Conservation (phyloP, 2,113 vertebrate species). For the Macrotus californicus region DNA sequence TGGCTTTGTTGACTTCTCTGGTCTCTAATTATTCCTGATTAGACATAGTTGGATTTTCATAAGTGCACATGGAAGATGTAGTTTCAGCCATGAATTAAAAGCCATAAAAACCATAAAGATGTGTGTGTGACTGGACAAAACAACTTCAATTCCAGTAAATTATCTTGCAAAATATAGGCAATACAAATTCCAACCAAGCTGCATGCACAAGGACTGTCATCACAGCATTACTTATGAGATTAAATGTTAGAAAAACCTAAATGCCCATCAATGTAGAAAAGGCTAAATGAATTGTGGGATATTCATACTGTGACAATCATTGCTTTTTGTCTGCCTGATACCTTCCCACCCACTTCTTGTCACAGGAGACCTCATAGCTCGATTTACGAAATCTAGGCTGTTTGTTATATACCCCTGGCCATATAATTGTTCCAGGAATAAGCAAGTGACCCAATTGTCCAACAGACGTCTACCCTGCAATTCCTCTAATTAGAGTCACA, state of each 20-base stretch:
- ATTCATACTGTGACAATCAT: neutral
- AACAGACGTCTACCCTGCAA: neutral
- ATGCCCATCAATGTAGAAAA: neutral
- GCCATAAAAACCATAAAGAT: neutral
- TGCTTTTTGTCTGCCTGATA: neutral
- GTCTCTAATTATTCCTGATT: neutral
- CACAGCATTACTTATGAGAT: neutral
- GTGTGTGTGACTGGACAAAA: neutral
- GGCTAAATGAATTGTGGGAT: neutral
- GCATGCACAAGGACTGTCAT: neutral
- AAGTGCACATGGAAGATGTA: neutral
- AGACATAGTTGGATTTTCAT: neutral
- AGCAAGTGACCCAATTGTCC: neutral
- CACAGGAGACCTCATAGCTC: neutral
- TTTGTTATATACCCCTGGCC: neutral
- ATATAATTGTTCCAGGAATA: neutral
- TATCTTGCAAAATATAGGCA: neutral
- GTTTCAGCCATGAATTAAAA: neutral
- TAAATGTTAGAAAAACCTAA: neutral
- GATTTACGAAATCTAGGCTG: neutral
- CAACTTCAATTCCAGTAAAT: neutral
- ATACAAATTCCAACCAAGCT: neutral
- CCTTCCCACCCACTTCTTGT: neutral
- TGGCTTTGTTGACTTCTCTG: conserved; percentile 3
- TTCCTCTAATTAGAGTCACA: neutral